Percentiles rank a stretch among this genome's conserved stretches.
These are phyloP conservation scores for Etheostoma spectabile DNA, from an alignment of 2,113 vertebrate species.

Conservation along the genomic window DNA sequence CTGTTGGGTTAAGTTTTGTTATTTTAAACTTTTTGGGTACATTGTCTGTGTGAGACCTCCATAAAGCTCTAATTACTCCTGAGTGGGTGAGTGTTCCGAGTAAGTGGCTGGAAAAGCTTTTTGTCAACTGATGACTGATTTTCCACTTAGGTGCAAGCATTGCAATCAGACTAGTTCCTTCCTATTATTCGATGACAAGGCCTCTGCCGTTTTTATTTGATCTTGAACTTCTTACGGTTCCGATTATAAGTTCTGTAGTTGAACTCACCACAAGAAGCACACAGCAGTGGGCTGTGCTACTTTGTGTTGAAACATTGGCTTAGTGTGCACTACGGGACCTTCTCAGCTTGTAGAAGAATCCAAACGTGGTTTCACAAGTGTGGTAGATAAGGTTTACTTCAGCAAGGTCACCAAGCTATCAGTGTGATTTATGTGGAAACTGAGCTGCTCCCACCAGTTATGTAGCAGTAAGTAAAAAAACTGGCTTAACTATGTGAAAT, in stretches of 20 bases:
- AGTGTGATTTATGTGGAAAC: constrained; percentile 29
- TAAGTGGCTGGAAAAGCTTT: constrained; percentile 49
- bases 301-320: constrained; percentile 12
- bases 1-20: too few species aligned
- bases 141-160: constrained; percentile 14
- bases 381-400: constrained; percentile 44
- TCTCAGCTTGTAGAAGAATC: constrained; percentile 11
- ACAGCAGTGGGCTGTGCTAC: neutral
- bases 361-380: neutral
- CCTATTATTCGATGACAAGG: constrained; percentile 2
- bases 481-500: constrained; percentile 5
- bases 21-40: too few species aligned
- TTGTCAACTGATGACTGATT: constrained; percentile 47
- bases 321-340: neutral
- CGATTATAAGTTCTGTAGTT: constrained; percentile 4
- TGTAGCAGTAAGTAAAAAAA: constrained; percentile 21
- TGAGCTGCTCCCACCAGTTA: neutral
- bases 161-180: constrained; percentile 22
- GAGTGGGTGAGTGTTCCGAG: constrained; percentile 27
- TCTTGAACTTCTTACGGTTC: neutral
- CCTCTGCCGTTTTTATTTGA: neutral
- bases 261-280: neutral
- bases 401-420: constrained; percentile 24
- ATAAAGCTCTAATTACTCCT: constrained; percentile 46
- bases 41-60: too few species aligned